phyloP scores from a whole-genome alignment of 2,797 vertebrate genomes.

The Brotogeris chrysoptera region DNA sequence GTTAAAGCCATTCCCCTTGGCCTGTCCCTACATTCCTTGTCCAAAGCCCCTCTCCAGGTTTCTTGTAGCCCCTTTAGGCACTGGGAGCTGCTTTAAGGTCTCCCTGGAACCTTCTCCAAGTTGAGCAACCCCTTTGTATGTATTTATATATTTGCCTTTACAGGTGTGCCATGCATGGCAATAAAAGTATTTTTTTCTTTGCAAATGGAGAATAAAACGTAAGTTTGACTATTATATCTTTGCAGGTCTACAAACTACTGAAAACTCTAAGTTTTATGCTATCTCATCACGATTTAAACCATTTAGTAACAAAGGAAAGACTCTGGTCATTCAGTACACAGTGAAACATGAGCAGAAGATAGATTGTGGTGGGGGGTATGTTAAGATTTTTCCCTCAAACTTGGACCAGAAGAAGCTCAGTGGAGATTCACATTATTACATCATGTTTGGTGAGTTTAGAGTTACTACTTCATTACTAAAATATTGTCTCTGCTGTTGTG shows the following conservation, averaged over 20 bases:
- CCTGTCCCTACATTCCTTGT: not conserved
- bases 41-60: not conserved
- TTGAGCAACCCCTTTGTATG: not conserved
- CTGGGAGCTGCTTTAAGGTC: not conserved
- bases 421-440: constrained; percentile 83
- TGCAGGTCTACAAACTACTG: constrained; percentile 87
- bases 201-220: not conserved
- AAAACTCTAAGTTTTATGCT: constrained; percentile 88
- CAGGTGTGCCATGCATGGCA: fast-evolving
- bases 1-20: not conserved
- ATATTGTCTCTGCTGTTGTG: not conserved
- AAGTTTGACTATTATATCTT: not conserved
- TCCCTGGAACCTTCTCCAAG: not conserved
- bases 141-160: not conserved
- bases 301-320: constrained; percentile 86
- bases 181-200: not conserved
- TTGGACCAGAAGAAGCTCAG: constrained; percentile 83
- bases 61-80: not conserved
- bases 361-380: constrained; percentile 88
- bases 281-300: constrained; percentile 82
- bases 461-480: not conserved
- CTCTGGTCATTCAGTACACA: constrained; percentile 86
- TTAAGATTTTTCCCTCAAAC: constrained; percentile 85
- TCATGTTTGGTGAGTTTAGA: constrained; percentile 88
- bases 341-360: constrained; percentile 93